Evolutionary conservation across 2,888 invertebrate species (phyloP).

Genomic region (Macroteleia sp.): DNA sequence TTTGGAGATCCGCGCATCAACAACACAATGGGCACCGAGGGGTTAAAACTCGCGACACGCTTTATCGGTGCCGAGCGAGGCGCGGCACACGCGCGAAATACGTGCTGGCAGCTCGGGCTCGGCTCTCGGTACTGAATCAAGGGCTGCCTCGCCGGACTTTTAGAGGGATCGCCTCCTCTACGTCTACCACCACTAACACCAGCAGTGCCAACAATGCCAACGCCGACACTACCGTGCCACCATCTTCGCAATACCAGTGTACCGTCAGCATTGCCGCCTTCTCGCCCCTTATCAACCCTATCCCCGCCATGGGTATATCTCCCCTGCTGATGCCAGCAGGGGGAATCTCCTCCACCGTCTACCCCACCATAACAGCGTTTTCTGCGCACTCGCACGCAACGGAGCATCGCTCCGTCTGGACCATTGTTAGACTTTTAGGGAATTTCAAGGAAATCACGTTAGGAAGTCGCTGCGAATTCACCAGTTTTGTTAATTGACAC

Average conservation of each 20-base stretch:
- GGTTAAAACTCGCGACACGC: constrained; percentile 26
- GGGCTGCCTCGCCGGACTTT: constrained; percentile 51
- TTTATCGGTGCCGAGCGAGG: constrained; percentile 31
- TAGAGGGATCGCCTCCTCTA: constrained; percentile 56
- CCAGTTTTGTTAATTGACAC: constrained; percentile 15
- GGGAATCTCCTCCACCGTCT: constrained; percentile 24
- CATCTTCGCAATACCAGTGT: constrained; percentile 41
- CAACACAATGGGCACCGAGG: too few relatives aligned
- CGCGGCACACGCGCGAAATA: constrained; percentile 34
- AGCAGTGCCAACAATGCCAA: constrained; percentile 59
- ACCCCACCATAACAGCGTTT: neutral
- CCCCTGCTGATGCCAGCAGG: constrained; percentile 4
- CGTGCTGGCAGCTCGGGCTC: constrained; percentile 59
- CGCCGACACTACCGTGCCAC: constrained; percentile 50
- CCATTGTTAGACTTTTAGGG: constrained; percentile 45
- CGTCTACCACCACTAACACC: constrained; percentile 61
- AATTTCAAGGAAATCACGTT: constrained; percentile 22
- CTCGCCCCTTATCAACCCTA: constrained; percentile 45
- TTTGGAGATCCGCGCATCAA: neutral
- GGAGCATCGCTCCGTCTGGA: constrained; percentile 29
- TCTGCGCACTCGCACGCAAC: constrained; percentile 42
- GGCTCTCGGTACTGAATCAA: constrained; percentile 57
- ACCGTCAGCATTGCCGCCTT: constrained; percentile 43
- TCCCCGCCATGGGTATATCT: constrained; percentile 17
- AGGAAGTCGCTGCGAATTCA: constrained; percentile 5